phyloP scores from a whole-genome alignment of 2,797 vertebrate genomes.

The Poecile montanus region DNA sequence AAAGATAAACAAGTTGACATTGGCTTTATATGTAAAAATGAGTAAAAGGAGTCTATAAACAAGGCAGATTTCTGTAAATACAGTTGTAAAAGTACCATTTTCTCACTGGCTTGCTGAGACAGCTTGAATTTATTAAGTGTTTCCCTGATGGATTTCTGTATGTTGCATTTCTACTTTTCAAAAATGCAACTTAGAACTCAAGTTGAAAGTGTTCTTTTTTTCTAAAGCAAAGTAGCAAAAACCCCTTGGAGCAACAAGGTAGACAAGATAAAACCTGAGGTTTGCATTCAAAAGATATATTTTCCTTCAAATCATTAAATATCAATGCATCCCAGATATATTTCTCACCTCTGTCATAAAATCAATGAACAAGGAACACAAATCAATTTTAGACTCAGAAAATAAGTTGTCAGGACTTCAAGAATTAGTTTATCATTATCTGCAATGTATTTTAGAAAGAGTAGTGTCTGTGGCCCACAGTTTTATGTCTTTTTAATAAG shows the following conservation, averaged over 20 bases:
- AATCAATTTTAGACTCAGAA: slow-evolving; percentile 7
- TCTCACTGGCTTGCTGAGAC: neutral
- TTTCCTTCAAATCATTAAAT: neutral
- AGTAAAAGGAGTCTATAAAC: neutral
- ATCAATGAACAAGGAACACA: neutral
- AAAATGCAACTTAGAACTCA: neutral
- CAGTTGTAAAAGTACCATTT: neutral
- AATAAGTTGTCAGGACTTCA: neutral
- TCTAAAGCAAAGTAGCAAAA: neutral
- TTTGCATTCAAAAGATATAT: neutral
- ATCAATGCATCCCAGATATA: neutral
- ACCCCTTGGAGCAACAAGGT: neutral
- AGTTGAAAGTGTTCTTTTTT: neutral
- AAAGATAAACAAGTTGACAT: neutral
- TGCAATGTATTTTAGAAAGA: neutral
- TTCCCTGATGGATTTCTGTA: neutral
- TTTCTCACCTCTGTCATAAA: slow-evolving; percentile 6
- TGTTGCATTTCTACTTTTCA: neutral
- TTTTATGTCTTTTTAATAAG: neutral
- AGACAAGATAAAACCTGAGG: neutral
- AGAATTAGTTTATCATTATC: slow-evolving; percentile 21
- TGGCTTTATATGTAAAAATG: neutral
- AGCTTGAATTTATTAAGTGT: neutral
- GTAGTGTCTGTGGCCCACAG: neutral
- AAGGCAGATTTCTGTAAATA: neutral